Conservation (phyloP, 2,888 invertebrate species). For the Stenotaenia linearis region DNA sequence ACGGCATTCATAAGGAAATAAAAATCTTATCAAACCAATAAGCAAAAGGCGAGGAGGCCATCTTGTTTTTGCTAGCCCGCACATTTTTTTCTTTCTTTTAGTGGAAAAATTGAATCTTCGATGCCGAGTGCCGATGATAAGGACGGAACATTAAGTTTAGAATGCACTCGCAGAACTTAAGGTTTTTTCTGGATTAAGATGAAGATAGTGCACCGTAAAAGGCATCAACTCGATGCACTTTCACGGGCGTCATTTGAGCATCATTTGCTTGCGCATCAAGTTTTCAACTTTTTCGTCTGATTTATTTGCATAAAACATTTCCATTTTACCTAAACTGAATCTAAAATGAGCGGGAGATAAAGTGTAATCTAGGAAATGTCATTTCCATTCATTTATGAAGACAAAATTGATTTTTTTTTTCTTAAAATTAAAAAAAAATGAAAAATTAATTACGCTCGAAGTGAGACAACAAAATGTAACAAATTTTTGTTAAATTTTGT, state of each 20-base stretch:
- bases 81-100: neutral
- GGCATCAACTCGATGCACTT: neutral
- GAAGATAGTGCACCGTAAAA: neutral
- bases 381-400: too few species aligned
- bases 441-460: too few species aligned
- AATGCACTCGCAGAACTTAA: constrained; percentile 10
- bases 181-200: constrained; percentile 15
- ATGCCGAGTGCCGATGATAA: constrained; percentile 10
- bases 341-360: neutral
- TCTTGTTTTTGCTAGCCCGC: constrained; percentile 11
- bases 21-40: constrained; percentile 1
- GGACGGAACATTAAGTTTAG: constrained; percentile 7
- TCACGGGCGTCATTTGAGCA: neutral
- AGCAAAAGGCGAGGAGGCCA: neutral
- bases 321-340: neutral
- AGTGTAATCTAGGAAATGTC: too few species aligned
- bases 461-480: too few species aligned
- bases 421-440: too few species aligned
- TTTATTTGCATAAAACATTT: neutral
- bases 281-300: neutral
- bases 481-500: too few species aligned
- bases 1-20: constrained; percentile 5
- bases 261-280: constrained; percentile 1
- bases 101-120: constrained; percentile 2
- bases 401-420: too few species aligned